Percentiles rank a stretch among this genome's conserved stretches.
phyloP scores from a whole-genome alignment of 2,797 vertebrate genomes.

The Eulemur rubriventer region DNA sequence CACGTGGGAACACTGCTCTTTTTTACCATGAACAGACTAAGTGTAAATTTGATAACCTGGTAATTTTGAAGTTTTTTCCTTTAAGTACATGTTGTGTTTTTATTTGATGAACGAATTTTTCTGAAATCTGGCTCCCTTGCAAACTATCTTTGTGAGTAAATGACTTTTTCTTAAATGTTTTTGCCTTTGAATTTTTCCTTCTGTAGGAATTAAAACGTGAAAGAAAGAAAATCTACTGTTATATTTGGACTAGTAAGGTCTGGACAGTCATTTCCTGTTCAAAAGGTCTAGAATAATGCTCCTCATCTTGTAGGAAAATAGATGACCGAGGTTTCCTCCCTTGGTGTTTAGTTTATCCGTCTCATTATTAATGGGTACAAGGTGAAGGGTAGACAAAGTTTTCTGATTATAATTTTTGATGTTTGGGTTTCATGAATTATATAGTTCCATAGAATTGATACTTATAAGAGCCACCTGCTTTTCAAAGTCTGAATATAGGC shows the following conservation, averaged over 20 bases:
- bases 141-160: background rate
- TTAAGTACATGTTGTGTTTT: background rate
- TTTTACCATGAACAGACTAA: background rate
- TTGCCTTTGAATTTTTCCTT: background rate
- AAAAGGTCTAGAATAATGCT: background rate
- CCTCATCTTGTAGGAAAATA: background rate
- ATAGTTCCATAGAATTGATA: background rate
- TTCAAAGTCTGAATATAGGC: constrained; percentile 15
- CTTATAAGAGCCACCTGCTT: background rate
- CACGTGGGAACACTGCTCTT: background rate
- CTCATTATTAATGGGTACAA: background rate
- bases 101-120: background rate
- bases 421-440: constrained; percentile 13
- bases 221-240: background rate
- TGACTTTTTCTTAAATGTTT: background rate
- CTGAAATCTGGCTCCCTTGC: background rate
- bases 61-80: background rate
- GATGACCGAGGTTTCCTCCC: background rate
- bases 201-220: background rate
- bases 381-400: background rate
- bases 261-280: background rate
- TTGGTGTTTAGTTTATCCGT: background rate
- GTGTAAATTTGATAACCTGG: background rate
- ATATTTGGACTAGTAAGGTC: background rate
- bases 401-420: constrained; percentile 18